Conservation (phyloP, 1,140 invertebrate genomes). For the Muscidifurax raptorellus region DNA sequence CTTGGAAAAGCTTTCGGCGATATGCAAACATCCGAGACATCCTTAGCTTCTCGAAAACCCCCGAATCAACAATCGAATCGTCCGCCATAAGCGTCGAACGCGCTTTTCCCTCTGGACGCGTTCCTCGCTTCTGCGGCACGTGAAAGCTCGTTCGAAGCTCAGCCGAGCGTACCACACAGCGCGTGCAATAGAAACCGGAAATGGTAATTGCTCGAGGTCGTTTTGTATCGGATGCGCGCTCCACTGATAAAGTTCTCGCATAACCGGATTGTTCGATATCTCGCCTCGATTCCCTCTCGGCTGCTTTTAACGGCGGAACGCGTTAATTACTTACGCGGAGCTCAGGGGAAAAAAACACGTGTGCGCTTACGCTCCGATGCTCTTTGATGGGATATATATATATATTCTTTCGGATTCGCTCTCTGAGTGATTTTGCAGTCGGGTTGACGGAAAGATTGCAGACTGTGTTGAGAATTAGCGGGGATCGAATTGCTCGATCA, state of each 20-base stretch:
- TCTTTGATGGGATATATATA: too few species aligned
- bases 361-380: too few species aligned
- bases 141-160: background rate
- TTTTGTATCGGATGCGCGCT: slow-evolving; percentile 6
- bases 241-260: background rate
- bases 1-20: background rate
- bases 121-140: background rate
- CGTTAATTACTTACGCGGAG: too few species aligned
- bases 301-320: too few species aligned
- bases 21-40: background rate
- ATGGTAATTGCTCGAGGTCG: slow-evolving; percentile 4
- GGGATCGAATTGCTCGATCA: too few species aligned
- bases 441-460: too few species aligned
- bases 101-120: too few species aligned
- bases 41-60: background rate
- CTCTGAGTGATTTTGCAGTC: too few species aligned
- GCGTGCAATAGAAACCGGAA: background rate
- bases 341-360: too few species aligned
- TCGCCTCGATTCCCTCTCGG: background rate
- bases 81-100: too few species aligned
- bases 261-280: slow-evolving; percentile 27
- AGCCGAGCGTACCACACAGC: background rate
- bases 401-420: too few species aligned
- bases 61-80: background rate
- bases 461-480: too few species aligned